A percentile compares a stretch with the other conserved stretches of the same genome.
Conservation (phyloP, 2,113 vertebrate genomes). For the Naja naja region DNA sequence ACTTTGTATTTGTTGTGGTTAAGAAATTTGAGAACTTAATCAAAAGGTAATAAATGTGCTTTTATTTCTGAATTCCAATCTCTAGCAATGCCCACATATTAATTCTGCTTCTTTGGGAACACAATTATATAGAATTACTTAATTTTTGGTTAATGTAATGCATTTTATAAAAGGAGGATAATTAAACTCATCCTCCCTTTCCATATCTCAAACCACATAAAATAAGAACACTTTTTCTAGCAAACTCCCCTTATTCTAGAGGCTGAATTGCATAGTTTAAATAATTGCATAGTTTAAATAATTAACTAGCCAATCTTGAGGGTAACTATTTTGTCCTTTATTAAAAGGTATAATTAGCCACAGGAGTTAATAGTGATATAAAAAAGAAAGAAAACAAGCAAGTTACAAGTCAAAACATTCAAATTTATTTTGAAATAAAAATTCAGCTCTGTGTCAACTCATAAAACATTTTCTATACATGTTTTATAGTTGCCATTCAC, state of each 20-base stretch:
- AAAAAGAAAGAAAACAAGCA: background rate
- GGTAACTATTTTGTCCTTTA: background rate
- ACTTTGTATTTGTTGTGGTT: background rate
- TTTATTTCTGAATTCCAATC: background rate
- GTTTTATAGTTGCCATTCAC: background rate
- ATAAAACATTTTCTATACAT: too few species aligned
- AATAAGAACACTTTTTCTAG: background rate
- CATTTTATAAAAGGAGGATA: background rate
- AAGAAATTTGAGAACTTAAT: background rate
- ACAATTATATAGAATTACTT: background rate
- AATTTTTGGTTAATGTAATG: background rate
- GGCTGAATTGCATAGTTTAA: background rate
- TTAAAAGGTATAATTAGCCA: background rate
- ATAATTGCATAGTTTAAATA: background rate
- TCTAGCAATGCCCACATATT: background rate
- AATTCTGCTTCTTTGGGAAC: background rate
- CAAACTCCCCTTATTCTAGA: background rate
- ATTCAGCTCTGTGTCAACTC: background rate
- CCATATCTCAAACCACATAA: background rate
- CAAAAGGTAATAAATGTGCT: background rate
- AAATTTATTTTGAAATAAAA: background rate
- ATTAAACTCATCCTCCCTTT: background rate
- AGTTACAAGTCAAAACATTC: background rate
- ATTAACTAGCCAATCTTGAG: background rate
- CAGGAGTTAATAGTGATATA: background rate